Evolutionary conservation across 2,888 invertebrate genomes (phyloP).

Genomic region (Dolichomitus sp.): DNA sequence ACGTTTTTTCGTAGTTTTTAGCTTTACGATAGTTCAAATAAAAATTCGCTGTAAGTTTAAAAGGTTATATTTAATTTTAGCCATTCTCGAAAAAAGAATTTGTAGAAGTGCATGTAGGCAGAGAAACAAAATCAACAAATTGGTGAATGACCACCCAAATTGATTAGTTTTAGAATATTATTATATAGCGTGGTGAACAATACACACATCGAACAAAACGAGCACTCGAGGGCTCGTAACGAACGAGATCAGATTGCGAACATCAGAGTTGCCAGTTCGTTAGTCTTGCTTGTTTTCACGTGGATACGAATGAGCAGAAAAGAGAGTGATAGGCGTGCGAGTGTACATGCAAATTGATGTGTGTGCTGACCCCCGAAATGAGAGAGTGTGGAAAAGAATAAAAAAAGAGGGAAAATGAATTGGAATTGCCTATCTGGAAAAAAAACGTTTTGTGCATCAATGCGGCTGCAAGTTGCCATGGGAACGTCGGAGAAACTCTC

Average conservation of each 20-base stretch:
- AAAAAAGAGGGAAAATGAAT: constrained; percentile 44
- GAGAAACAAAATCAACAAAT: neutral
- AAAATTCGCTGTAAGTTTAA: too few species aligned
- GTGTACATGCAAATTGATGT: constrained; percentile 55
- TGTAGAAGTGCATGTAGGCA: neutral
- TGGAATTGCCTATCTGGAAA: constrained; percentile 59
- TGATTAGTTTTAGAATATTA: constrained; percentile 24
- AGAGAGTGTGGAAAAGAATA: constrained; percentile 37
- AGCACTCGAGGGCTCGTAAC: constrained; percentile 39
- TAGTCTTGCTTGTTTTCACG: constrained; percentile 62
- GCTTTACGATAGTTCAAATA: too few species aligned
- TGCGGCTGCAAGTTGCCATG: constrained; percentile 40
- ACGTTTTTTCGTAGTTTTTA: neutral
- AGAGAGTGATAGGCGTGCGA: constrained; percentile 42
- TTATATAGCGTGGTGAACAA: neutral
- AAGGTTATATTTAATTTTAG: too few species aligned
- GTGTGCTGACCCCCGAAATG: constrained; percentile 50
- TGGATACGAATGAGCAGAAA: constrained; percentile 28
- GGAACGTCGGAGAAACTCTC: constrained; percentile 33
- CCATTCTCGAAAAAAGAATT: neutral
- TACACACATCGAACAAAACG: neutral
- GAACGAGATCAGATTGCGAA: constrained; percentile 54
- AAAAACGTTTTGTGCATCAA: constrained; percentile 46
- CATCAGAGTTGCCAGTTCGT: constrained; percentile 60
- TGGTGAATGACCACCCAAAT: neutral